phyloP scores from a whole-genome alignment of 2,113 vertebrate genomes.

The Petrocephalus microphthalmus region DNA sequence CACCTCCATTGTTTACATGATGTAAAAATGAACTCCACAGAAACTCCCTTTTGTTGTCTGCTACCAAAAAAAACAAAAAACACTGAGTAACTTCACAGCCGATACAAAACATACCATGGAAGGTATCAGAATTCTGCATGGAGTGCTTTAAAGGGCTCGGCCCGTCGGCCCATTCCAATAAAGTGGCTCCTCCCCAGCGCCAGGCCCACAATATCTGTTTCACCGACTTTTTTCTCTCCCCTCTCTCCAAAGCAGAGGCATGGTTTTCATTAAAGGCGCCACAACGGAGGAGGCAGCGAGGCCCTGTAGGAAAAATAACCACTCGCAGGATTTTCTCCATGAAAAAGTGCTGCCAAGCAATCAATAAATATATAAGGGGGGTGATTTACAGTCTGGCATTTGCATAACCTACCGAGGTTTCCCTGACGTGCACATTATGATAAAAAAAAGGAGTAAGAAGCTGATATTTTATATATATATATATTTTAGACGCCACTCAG shows the following conservation, averaged over 20 bases:
- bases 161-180: background rate
- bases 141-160: background rate
- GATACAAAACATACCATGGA: background rate
- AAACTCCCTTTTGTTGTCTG: background rate
- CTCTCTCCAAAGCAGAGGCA: slow-evolving; percentile 31
- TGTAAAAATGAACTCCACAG: background rate
- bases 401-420: background rate
- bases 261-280: slow-evolving; percentile 54
- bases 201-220: background rate
- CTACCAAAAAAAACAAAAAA: background rate
- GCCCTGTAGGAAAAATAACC: slow-evolving; percentile 54
- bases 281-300: slow-evolving; percentile 44
- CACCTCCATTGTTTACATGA: background rate
- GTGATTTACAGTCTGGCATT: slow-evolving; percentile 31
- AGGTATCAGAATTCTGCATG: background rate
- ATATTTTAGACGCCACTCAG: background rate
- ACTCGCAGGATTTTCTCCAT: slow-evolving; percentile 45
- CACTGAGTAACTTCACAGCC: background rate
- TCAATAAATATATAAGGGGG: slow-evolving; percentile 32
- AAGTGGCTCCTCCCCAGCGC: background rate
- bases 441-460: background rate
- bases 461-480: background rate
- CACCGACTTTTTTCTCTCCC: background rate
- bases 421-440: background rate
- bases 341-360: slow-evolving; percentile 12